A percentile compares a stretch with the other conserved stretches of the same genome.
These are phyloP conservation scores for Uloborus plumipes DNA, from an alignment of 2,888 invertebrate species.

Conservation along the genomic window DNA sequence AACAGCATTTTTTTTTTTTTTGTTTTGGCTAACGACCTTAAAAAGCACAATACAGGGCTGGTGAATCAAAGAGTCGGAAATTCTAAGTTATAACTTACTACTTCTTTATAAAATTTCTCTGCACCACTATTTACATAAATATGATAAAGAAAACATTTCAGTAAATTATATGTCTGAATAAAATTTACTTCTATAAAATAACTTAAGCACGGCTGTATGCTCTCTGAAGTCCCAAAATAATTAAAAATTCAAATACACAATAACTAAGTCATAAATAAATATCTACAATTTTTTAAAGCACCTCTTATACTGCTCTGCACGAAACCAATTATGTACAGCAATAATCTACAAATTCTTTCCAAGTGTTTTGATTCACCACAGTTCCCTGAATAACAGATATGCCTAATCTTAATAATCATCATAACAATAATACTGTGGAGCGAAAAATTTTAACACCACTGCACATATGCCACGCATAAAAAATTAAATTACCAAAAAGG, in stretches of 20 bases:
- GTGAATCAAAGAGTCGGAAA: slow-evolving; percentile 46
- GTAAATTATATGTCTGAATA: background rate
- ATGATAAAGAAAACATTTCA: background rate
- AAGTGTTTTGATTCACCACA: slow-evolving; percentile 25
- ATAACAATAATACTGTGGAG: slow-evolving; percentile 64
- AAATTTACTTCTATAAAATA: background rate
- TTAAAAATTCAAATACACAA: slow-evolving; percentile 1
- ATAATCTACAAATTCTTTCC: slow-evolving; percentile 8
- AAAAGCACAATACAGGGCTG: slow-evolving; percentile 58
- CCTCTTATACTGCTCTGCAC: too few relatives aligned
- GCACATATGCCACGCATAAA: slow-evolving; percentile 53
- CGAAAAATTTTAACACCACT: slow-evolving; percentile 53
- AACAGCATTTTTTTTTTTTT: slow-evolving; percentile 51
- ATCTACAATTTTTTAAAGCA: background rate
- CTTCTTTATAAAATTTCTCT: slow-evolving; percentile 14
- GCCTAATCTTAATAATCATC: slow-evolving; percentile 47
- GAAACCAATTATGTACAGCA: background rate
- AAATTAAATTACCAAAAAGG: slow-evolving; percentile 54
- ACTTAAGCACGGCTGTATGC: too few relatives aligned
- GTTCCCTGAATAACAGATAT: slow-evolving; percentile 31
- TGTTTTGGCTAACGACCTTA: slow-evolving; percentile 58
- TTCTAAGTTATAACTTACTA: slow-evolving; percentile 4
- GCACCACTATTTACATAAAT: too few relatives aligned
- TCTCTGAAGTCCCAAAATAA: background rate
- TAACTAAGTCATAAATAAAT: background rate